Conservation (phyloP, 2,797 vertebrate genomes). For the Semaprochilodus insignis region DNA sequence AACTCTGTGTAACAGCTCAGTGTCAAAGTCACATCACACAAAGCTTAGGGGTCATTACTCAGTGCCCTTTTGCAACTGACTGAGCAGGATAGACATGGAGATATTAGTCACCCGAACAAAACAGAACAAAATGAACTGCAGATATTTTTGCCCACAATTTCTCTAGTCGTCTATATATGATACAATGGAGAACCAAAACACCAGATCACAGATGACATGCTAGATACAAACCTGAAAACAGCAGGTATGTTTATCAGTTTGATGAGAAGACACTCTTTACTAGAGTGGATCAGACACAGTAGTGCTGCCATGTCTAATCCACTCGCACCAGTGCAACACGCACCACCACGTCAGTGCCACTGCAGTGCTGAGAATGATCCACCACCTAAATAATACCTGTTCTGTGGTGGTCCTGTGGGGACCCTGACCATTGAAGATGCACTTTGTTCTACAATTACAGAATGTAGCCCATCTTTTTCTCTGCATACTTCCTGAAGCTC, state of each 20-base stretch:
- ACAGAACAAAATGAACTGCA: background rate
- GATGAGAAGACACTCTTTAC: background rate
- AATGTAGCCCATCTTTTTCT: too few species aligned
- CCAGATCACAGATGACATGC: background rate
- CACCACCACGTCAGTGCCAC: too few species aligned
- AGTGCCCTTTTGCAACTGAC: background rate
- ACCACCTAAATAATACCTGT: too few species aligned
- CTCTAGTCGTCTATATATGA: background rate
- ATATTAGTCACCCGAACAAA: background rate
- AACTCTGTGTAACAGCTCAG: constrained; percentile 17
- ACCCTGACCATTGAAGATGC: too few species aligned
- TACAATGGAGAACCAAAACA: background rate
- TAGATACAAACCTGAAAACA: background rate
- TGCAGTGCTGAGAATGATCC: too few species aligned
- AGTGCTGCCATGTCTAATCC: too few species aligned
- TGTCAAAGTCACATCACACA: constrained; percentile 19
- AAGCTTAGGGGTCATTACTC: constrained; percentile 17
- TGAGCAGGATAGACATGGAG: background rate
- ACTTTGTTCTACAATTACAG: too few species aligned
- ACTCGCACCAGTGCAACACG: too few species aligned
- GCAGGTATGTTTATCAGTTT: background rate
- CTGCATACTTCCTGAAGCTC: too few species aligned
- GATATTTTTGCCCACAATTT: background rate
- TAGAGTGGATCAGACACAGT: too few species aligned
- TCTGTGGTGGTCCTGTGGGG: too few species aligned